phyloP scores from a whole-genome alignment of 2,113 vertebrate species.

The Notechis scutatus region DNA sequence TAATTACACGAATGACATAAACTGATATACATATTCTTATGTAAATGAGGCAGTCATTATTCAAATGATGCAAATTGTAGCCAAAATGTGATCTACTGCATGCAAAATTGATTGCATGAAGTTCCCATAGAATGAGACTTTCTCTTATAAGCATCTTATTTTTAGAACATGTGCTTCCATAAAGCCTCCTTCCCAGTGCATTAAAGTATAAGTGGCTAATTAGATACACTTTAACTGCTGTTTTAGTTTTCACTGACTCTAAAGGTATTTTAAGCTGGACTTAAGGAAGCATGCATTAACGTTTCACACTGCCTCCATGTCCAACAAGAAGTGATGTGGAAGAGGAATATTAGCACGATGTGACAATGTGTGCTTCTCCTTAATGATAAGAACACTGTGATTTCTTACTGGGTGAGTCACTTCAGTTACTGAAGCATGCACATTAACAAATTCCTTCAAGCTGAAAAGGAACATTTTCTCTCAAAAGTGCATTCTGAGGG shows the following conservation, averaged over 20 bases:
- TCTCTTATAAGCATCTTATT: not conserved
- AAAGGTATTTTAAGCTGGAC: not conserved
- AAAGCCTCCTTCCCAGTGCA: not conserved
- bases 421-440: constrained; percentile 11
- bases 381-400: not conserved
- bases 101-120: not conserved
- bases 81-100: not conserved
- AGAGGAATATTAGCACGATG: not conserved
- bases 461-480: constrained; percentile 28
- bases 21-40: not conserved
- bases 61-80: not conserved
- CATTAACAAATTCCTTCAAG: constrained; percentile 41
- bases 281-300: not conserved
- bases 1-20: not conserved
- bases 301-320: not conserved
- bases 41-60: not conserved
- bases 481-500: not conserved
- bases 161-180: not conserved
- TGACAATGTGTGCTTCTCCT: constrained; percentile 3
- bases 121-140: not conserved
- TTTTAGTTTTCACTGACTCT: not conserved
- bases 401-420: not conserved
- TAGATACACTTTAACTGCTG: not conserved
- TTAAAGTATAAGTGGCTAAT: not conserved
- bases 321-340: not conserved